Evolutionary conservation across 2,888 invertebrate genomes (phyloP).

Genomic region (Protonemura montana): DNA sequence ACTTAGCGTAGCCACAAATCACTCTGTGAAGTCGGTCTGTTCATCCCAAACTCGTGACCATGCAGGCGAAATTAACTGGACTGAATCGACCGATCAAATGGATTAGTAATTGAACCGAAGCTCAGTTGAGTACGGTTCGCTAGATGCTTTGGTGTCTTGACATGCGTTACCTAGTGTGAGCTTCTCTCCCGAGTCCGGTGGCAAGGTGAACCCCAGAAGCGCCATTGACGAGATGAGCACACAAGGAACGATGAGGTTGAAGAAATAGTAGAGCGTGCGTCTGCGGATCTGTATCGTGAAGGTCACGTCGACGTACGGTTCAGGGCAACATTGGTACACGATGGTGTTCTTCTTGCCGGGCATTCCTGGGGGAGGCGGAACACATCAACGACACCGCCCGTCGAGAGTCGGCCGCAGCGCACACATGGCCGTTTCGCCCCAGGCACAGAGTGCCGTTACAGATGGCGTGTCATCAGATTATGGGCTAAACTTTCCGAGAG

Average conservation of each 20-base stretch:
- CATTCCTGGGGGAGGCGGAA: conserved; percentile 72
- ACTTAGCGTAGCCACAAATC: background rate
- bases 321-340: conserved; percentile 91
- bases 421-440: background rate
- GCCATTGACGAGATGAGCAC: conserved; percentile 99
- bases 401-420: too few relatives aligned
- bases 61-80: background rate
- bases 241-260: conserved; percentile 99
- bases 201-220: conserved; percentile 95
- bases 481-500: background rate
- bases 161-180: conserved; percentile 82
- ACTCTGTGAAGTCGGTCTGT: background rate
- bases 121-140: background rate
- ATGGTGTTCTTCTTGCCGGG: conserved; percentile 91
- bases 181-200: conserved; percentile 97
- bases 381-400: background rate
- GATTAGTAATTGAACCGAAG: background rate
- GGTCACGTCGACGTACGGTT: conserved; percentile 94
- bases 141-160: background rate
- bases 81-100: background rate
- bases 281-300: conserved; percentile 96
- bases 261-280: conserved; percentile 97
- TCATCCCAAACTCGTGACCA: background rate
- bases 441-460: background rate
- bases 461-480: background rate